These are phyloP conservation scores for Tokudaia tokunoshimensis DNA, from an alignment of 2,797 vertebrate genomes.

Conservation along the genomic window DNA sequence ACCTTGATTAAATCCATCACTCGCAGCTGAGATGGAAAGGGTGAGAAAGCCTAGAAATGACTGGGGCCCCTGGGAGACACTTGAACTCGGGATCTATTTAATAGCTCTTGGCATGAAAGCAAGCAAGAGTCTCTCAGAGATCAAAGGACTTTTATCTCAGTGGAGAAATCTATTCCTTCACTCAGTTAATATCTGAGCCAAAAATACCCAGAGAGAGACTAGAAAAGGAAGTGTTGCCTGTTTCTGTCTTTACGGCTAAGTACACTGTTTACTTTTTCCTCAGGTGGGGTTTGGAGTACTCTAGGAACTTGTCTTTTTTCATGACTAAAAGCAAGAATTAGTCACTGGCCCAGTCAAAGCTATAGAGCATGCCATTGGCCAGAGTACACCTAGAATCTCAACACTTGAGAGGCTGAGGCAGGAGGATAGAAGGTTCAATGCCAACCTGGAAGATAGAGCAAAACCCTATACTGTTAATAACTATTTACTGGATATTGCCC, in stretches of 20 bases:
- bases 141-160: slow-evolving; percentile 83
- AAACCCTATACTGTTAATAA: accelerated
- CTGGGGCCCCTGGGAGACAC: slow-evolving; percentile 82
- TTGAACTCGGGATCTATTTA: slow-evolving; percentile 85
- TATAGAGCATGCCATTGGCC: not conserved
- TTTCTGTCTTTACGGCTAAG: slow-evolving; percentile 21
- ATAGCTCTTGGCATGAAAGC: slow-evolving; percentile 82
- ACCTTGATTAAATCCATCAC: slow-evolving; percentile 84
- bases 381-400: not conserved
- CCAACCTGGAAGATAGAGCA: not conserved
- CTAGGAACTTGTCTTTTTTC: not conserved
- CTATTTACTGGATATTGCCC: no score
- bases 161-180: slow-evolving; percentile 79
- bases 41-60: slow-evolving; percentile 80
- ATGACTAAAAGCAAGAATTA: not conserved
- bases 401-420: no score
- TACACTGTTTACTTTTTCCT: not conserved
- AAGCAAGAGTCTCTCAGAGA: slow-evolving; percentile 81
- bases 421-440: accelerated
- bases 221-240: slow-evolving; percentile 34
- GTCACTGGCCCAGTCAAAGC: not conserved
- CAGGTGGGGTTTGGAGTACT: slow-evolving; percentile 42
- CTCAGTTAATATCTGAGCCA: slow-evolving; percentile 78
- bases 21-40: slow-evolving; percentile 85
- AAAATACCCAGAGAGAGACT: slow-evolving; percentile 64